These are phyloP conservation scores for Rousettus leschenaultii DNA, from an alignment of 2,113 vertebrate species.

Conservation along the genomic window DNA sequence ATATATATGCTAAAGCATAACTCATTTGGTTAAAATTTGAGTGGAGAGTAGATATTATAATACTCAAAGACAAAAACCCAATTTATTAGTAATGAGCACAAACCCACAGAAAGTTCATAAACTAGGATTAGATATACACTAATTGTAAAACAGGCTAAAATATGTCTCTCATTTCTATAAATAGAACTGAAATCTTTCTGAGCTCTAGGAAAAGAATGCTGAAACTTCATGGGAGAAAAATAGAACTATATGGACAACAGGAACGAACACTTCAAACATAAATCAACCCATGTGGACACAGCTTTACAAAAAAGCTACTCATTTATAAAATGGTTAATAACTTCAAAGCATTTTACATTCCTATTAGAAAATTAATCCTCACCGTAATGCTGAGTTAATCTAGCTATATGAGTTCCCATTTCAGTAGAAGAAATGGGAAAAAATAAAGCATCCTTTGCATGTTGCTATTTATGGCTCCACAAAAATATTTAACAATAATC, in stretches of 20 bases:
- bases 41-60: conserved; percentile 60
- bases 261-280: conserved; percentile 41
- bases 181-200: conserved; percentile 62
- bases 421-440: conserved; percentile 1
- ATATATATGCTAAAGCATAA: conserved; percentile 69
- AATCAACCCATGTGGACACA: conserved; percentile 37
- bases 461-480: conserved; percentile 4
- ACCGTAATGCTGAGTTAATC: conserved; percentile 1
- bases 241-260: conserved; percentile 44
- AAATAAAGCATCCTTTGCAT: background rate
- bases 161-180: conserved; percentile 71
- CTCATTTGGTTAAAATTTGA: conserved; percentile 78
- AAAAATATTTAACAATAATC: conserved; percentile 20
- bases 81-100: conserved; percentile 79
- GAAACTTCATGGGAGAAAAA: conserved; percentile 52
- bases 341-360: conserved; percentile 38
- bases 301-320: conserved; percentile 48
- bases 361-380: conserved; percentile 53
- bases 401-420: conserved; percentile 8
- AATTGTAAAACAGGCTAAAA: conserved; percentile 75
- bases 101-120: conserved; percentile 76
- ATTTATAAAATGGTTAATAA: conserved; percentile 40
- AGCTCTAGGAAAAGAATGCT: conserved; percentile 50
- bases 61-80: conserved; percentile 79
- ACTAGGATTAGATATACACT: conserved; percentile 58